These are phyloP conservation scores for Plagiodera versicolora DNA, from an alignment of 2,888 invertebrate species.

Conservation along the genomic window DNA sequence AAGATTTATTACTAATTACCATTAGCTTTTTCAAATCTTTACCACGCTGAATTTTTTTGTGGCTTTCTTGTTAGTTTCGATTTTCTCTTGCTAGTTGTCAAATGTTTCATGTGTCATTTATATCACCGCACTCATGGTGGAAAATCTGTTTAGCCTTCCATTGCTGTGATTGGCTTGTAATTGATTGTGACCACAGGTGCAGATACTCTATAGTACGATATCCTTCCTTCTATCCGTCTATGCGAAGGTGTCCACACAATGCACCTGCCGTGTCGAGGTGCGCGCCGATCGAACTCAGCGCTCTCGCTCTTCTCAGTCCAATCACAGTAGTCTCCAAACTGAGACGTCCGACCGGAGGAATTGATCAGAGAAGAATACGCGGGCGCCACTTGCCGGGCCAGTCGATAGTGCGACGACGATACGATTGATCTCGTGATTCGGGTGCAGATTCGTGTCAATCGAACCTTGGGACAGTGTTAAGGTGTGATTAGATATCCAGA, in stretches of 20 bases:
- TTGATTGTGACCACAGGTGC: not conserved
- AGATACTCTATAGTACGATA: too few species aligned
- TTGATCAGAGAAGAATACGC: conserved; percentile 11
- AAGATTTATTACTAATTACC: too few species aligned
- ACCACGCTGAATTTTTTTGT: too few species aligned
- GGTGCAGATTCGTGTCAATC: conserved; percentile 2
- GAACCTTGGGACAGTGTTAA: not conserved
- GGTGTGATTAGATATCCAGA: not conserved
- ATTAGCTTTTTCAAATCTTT: too few species aligned
- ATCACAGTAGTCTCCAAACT: conserved; percentile 36
- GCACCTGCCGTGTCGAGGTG: conserved; percentile 28
- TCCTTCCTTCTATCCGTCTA: not conserved
- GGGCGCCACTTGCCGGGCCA: conserved; percentile 15
- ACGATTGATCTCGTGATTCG: conserved; percentile 9
- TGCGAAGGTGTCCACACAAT: conserved; percentile 27
- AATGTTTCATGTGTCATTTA: too few species aligned
- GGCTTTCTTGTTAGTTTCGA: too few species aligned
- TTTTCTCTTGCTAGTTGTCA: too few species aligned
- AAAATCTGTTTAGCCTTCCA: too few species aligned
- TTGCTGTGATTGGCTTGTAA: too few species aligned
- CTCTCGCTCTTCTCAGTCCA: conserved; percentile 31
- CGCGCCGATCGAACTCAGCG: conserved; percentile 25
- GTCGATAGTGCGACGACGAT: not conserved
- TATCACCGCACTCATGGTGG: too few species aligned
- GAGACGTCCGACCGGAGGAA: conserved; percentile 21